A percentile compares a stretch with the other conserved stretches of the same genome.
Conservation (phyloP, 2,888 invertebrate genomes). For the Nomada lathburiana region DNA sequence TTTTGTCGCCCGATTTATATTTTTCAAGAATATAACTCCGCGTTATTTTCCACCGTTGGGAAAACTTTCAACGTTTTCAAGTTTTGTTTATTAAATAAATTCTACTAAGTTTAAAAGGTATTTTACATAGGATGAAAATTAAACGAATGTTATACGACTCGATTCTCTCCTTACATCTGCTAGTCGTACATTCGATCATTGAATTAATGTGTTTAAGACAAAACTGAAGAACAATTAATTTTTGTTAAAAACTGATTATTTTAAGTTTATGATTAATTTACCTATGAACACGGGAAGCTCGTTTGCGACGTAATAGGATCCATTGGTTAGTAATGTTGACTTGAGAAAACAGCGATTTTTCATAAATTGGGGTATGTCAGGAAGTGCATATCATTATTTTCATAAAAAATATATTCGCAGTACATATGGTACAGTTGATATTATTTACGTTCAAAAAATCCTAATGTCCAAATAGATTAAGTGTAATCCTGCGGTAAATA, state of each 20-base stretch:
- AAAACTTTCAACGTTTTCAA: background rate
- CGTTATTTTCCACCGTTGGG: background rate
- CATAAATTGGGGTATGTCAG: background rate
- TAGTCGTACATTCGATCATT: background rate
- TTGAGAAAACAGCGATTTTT: too few relatives aligned
- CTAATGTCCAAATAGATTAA: background rate
- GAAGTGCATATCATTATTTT: slow-evolving; percentile 12
- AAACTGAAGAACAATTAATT: too few relatives aligned
- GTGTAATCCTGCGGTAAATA: slow-evolving; percentile 5
- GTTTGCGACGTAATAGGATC: too few relatives aligned
- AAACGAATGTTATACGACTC: background rate
- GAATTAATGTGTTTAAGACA: background rate
- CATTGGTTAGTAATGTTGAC: too few relatives aligned
- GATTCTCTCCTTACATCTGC: background rate
- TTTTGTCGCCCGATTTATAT: background rate
- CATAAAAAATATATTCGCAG: slow-evolving; percentile 54
- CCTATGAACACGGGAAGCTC: too few relatives aligned
- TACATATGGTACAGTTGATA: slow-evolving; percentile 34
- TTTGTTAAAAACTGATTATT: too few relatives aligned
- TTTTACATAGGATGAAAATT: background rate
- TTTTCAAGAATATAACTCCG: background rate
- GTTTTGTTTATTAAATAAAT: background rate
- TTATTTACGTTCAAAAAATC: background rate
- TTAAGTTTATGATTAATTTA: too few relatives aligned
- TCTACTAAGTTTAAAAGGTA: background rate